Base-by-base conservation (phyloP, 2,797 vertebrate genomes). In the Cirrhinus molitorella region DNA sequence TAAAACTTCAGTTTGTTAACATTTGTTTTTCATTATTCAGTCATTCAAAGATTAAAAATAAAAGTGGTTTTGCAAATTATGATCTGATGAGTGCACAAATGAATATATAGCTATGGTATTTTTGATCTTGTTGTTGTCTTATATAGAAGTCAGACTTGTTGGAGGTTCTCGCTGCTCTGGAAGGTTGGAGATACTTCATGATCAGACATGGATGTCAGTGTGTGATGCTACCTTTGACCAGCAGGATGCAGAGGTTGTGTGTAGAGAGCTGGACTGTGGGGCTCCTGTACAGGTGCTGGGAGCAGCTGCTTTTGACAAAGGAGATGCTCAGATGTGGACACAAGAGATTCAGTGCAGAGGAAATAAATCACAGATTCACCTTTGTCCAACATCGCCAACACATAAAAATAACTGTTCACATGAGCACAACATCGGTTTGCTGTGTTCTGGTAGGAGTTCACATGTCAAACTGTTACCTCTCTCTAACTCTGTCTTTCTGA, bases 91-190 rank as follows among this genome's bases (percentile, higher is more conserved):
- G 19, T 12, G 3, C 4, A 57, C 12, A 6, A 0, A 49, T 49
- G 5, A n/a, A n/a, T n/a, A n/a, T 49, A 49, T 5, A 16, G 47
- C 49, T 17, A 6, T 51, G 4, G 19, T 21, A 21, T n/a, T 57
- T 4, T 23, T 23, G 4, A 4, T 55, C 1, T 55, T 10, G 13
- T 9, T 55, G 21, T 23, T 57, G 21, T 23, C 2, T 21, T n/a
- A n/a, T n/a, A n/a, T n/a, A 53, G 51, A 23, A 23, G 55, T 49
- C 74, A 79, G 75, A 53, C 74, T 86, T 65, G 76, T 63, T 3
- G 51, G 28, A 49, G 73, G 81, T 67, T 53, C 74, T 59, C 68
- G 4, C 6, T 86, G 85, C 83, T 49, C 31, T 34, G 31, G 31
- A 4, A 34, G 31, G 31, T 34, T 34, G 4, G 31, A 34, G 31